Evolutionary conservation across 2,888 invertebrate species (phyloP), one percentile per base, ranked within the genome.

Genomic region (Saturnia pavonia): DNA sequence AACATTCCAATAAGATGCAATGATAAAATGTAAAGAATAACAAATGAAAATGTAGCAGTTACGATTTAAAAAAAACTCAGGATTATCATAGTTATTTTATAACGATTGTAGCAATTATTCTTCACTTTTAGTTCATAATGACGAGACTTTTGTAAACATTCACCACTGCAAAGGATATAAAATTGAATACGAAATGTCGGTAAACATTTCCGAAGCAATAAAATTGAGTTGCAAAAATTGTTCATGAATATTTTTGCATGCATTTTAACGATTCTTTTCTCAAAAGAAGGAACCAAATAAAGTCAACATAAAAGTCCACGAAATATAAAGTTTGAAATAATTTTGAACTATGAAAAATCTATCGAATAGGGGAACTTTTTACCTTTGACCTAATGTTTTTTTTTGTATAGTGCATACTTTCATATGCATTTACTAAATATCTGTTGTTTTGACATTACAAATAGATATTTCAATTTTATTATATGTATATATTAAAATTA

Each of bases 191-290:
- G 9, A 65, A 65, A 70, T 68, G 68, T 72, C 60, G 63, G 51
- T 70, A 63, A 63, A 63, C 40, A 40, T 65, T 65, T 65, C 40
- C 65, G 9, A n/a, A n/a, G 65, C 40, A 27, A 65, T 34, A 69
- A 69, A 65, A 48, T 48, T 45, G 60, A 63, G 60, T 45, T 63
- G 69, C 27, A 69, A 68, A 69, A 63, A 48, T 34, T 69, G 57
- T 22, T 69, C 63, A 69, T 63, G 69, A 69, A 65, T 69, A 65
- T 48, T 65, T 69, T 69, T 69, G 48, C 69, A 69, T 69, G 69
- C 45, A 65, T 65, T 69, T 69, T 45, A 65, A 48, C 63, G 48
- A 34, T 69, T 48, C 43, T 45, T 40, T 40, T 40, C 9, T 40
- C 19, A 65, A 16, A 40, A 65, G 40, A 40, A 40, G 19, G 34